Evolutionary conservation across 2,797 vertebrate genomes (phyloP).

Genomic region (Melanotaenia maccullochi): DNA sequence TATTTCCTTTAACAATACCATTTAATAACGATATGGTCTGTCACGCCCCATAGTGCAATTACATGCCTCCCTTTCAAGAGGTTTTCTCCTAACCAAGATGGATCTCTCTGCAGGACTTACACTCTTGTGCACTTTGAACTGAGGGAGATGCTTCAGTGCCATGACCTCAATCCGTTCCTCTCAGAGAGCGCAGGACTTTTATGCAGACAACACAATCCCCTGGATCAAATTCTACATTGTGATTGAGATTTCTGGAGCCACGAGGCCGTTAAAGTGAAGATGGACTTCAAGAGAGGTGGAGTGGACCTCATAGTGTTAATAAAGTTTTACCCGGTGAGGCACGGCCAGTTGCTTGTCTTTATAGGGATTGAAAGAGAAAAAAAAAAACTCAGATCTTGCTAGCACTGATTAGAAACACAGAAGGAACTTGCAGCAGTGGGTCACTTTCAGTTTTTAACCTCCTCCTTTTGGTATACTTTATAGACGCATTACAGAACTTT

Average conservation of each 20-base stretch:
- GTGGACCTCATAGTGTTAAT: constrained; percentile 34
- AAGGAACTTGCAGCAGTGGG: constrained; percentile 42
- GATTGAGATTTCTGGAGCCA: constrained; percentile 62
- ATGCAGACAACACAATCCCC: constrained; percentile 73
- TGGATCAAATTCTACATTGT: constrained; percentile 65
- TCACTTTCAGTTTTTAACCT: constrained; percentile 39
- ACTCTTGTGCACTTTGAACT: constrained; percentile 81
- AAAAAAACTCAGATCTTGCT: constrained; percentile 19
- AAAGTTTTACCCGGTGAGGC: constrained; percentile 42
- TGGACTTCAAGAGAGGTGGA: constrained; percentile 36
- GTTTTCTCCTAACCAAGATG: constrained; percentile 79
- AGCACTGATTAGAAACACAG: constrained; percentile 66
- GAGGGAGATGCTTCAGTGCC: constrained; percentile 71
- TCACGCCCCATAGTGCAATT: constrained; percentile 76
- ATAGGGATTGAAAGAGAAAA: constrained; percentile 28
- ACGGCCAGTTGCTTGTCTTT: constrained; percentile 34
- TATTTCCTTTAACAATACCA: constrained; percentile 71
- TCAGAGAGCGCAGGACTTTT: constrained; percentile 58
- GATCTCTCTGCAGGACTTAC: constrained; percentile 69
- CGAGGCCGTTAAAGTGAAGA: constrained; percentile 53
- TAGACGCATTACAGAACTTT: no score
- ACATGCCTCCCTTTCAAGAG: constrained; percentile 78
- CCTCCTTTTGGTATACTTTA: constrained; percentile 25
- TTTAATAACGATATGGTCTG: constrained; percentile 80
- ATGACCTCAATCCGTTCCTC: constrained; percentile 74